Evolutionary conservation across 2,797 vertebrate species (phyloP).

Genomic region (Craterocephalus amniculus): DNA sequence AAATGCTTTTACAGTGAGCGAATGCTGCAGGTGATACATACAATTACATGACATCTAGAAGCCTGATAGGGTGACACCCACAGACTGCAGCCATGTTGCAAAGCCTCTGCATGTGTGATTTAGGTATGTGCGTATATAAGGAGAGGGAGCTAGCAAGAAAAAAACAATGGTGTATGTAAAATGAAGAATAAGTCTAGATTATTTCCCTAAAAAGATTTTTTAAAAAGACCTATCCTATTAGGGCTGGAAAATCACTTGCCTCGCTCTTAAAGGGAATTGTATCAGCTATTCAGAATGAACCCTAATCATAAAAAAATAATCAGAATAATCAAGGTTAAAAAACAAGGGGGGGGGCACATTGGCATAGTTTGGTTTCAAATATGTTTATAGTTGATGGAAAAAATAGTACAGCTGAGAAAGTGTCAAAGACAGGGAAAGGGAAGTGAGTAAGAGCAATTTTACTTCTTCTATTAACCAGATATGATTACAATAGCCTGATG

Average conservation of each 20-base stretch:
- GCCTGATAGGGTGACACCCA: slow-evolving; percentile 82
- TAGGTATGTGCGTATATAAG: slow-evolving; percentile 9
- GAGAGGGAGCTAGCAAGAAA: slow-evolving; percentile 10
- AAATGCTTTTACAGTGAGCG: slow-evolving; percentile 80
- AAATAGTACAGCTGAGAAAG: slow-evolving; percentile 55
- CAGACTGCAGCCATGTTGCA: slow-evolving; percentile 53
- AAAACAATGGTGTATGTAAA: slow-evolving; percentile 20
- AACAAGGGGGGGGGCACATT: slow-evolving; percentile 68
- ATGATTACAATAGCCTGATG: slow-evolving; percentile 94
- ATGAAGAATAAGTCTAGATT: slow-evolving; percentile 73
- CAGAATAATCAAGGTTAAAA: slow-evolving; percentile 81
- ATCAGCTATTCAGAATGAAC: slow-evolving; percentile 88
- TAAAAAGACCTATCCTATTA: slow-evolving; percentile 89
- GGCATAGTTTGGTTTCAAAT: slow-evolving; percentile 89
- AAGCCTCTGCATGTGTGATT: slow-evolving; percentile 2
- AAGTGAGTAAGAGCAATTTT: slow-evolving; percentile 90
- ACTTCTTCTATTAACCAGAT: slow-evolving; percentile 97
- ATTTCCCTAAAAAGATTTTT: slow-evolving; percentile 79
- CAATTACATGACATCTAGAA: slow-evolving; percentile 84
- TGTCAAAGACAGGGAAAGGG: slow-evolving; percentile 71
- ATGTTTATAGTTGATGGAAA: slow-evolving; percentile 66
- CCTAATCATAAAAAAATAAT: slow-evolving; percentile 90
- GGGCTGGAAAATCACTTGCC: slow-evolving; percentile 90
- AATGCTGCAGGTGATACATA: slow-evolving; percentile 83
- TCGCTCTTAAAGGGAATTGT: slow-evolving; percentile 85